Base-by-base conservation (phyloP, 2,113 vertebrate species). In the Apteryx mantelli region DNA sequence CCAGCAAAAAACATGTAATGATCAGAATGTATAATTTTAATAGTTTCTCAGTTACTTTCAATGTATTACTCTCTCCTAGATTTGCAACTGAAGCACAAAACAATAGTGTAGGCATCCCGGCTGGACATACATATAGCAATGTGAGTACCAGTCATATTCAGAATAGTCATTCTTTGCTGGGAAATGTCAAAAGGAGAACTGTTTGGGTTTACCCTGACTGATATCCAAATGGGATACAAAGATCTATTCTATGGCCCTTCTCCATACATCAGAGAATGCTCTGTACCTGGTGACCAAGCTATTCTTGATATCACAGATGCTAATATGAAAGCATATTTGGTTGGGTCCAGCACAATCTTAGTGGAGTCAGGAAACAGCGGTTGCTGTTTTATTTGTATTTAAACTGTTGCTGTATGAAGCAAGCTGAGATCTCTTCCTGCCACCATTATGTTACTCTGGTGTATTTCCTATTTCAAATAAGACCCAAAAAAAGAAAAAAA, bases 101-200 rank as follows among this genome's bases (percentile, higher is more conserved):
- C 88, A 97, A 24, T 50, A 85, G 71, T 81, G 96, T 89, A 42
- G 94, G 85, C 91, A 64, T 76, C 66, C 70, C 92, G 75, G 86
- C 94, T 71, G 95, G 76, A 53, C 93, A 91, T 18, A 76, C 26
- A 1, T 98, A 98, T 3, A 85, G 88, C 87, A 98, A 97, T 53
- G 98, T 98, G 97, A 98, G 98, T 98, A 97, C 86, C 42, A 2
- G 88, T 81, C 46, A 0, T 56, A 21, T 38, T 86, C 3, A 19
- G 61, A 76, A 24, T 61, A 36, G 21, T 48, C 25, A 2, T 38
- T 89, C 64, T 83, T 66, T 56, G 63, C 55, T 89, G 53, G 64
- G 55, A 69, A 5, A 26, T 78, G 55, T 79, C 76, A 77, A 8
- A 80, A 70, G 38, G 50, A 65, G 42, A 86, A 44, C 52, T 38